phyloP scores from a whole-genome alignment of 2,113 vertebrate genomes.

The Ciconia boyciana region DNA sequence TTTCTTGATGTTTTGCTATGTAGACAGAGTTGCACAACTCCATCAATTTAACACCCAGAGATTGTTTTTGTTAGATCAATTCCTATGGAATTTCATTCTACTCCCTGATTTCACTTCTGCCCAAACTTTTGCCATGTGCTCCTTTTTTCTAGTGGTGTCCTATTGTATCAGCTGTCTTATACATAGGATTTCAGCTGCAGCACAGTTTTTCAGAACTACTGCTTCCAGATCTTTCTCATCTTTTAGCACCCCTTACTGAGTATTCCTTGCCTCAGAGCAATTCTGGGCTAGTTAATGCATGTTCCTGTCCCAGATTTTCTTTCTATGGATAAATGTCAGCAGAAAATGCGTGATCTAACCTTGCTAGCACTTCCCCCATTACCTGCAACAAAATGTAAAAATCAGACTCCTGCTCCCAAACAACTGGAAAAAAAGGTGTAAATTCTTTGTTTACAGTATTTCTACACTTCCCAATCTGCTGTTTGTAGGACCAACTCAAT shows the following conservation, averaged over 20 bases:
- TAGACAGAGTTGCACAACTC: neutral
- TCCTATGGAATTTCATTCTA: neutral
- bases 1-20: neutral
- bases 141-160: neutral
- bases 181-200: neutral
- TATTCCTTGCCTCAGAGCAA: neutral
- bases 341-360: neutral
- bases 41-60: neutral
- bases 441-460: neutral
- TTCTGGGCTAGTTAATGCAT: neutral
- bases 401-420: neutral
- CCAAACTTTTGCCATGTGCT: neutral
- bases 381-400: neutral
- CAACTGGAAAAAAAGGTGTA: fast-evolving
- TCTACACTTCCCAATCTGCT: neutral
- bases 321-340: neutral
- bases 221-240: neutral
- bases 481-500: neutral
- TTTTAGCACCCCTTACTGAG: neutral
- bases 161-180: neutral
- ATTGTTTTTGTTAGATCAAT: neutral
- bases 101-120: neutral
- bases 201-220: neutral
- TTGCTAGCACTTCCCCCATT: neutral
- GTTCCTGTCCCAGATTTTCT: neutral